Evolutionary conservation across 2,797 vertebrate genomes (phyloP).

Genomic region (Mus caroli): DNA sequence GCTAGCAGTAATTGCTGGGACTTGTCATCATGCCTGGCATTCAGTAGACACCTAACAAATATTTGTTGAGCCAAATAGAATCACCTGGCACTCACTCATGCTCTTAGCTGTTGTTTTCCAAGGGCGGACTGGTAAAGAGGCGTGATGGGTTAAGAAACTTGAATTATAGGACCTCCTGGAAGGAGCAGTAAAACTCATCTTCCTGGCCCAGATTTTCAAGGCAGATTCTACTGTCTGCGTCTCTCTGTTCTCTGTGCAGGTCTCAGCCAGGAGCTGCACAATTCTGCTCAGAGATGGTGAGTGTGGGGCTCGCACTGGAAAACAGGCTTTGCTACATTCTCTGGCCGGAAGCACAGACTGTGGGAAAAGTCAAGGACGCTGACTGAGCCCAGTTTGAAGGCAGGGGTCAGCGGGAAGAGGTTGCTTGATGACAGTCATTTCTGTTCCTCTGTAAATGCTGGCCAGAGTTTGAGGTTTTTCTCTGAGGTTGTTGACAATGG

Average conservation of each 20-base stretch:
- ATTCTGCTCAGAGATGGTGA: background rate
- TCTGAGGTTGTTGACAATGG: constrained; percentile 54
- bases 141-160: background rate
- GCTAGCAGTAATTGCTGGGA: constrained; percentile 66
- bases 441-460: constrained; percentile 18
- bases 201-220: constrained; percentile 55
- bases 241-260: background rate
- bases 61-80: constrained; percentile 70
- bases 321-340: constrained; percentile 62
- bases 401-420: constrained; percentile 59
- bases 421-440: constrained; percentile 57
- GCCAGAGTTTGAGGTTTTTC: constrained; percentile 54
- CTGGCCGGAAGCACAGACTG: constrained; percentile 3
- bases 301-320: constrained; percentile 1
- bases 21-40: constrained; percentile 63
- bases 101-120: constrained; percentile 52
- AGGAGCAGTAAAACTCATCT: background rate
- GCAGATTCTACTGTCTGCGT: constrained; percentile 10
- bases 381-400: constrained; percentile 56
- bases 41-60: constrained; percentile 68
- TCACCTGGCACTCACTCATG: constrained; percentile 52
- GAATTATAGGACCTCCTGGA: background rate
- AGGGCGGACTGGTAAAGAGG: background rate
- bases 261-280: background rate
- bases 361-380: constrained; percentile 70